Base-by-base conservation (phyloP, 2,888 invertebrate genomes). In the Idaea aversata region DNA sequence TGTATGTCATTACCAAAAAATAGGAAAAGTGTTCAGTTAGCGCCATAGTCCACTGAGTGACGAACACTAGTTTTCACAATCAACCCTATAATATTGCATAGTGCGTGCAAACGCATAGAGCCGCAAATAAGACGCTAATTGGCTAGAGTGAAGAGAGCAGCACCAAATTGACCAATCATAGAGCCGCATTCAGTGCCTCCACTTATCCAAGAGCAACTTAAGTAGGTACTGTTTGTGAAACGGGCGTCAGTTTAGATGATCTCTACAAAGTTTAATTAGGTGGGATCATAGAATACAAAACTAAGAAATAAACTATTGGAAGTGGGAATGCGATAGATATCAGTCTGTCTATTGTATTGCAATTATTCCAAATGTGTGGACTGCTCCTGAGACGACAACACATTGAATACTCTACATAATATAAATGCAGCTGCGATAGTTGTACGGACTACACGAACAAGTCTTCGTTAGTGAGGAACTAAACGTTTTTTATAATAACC, bases 201-300 rank as follows among this genome's bases (percentile, higher is more conserved):
- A 25, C 25, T 25, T 3, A 25, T 25, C 25, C 2, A 25, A 25
- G 25, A 25, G 25, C 25, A 25, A 25, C 25, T 25, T 25, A 25
- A 25, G 25, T 25, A 25, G 3, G 25, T 25, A 25, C 25, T 25
- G 25, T 25, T 25, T 25, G 25, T 25, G 25, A 25, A 3, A 36
- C 13, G 47, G 10, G 47, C 7, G 0, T 47, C 2, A 47, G 47
- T 47, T 47, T 47, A 13, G 47, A 13, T 13, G 47, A 47, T 47
- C 47, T 47, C 47, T 47, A 47, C 5, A 47, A 47, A 5, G 68
- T 81, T 79, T 75, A 70, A 71, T 75, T 80, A 88, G 90, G 90
- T 90, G 90, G 90, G 89, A 86, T 84, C 76, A 81, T 80, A 84
- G 65, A 80, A 74, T 75, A 75, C 68, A 72, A 70, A 77, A 79